Evolutionary conservation across 1,140 invertebrate species (phyloP), one percentile per base, ranked within the genome.

Genomic region (Megalonaias nervosa): DNA sequence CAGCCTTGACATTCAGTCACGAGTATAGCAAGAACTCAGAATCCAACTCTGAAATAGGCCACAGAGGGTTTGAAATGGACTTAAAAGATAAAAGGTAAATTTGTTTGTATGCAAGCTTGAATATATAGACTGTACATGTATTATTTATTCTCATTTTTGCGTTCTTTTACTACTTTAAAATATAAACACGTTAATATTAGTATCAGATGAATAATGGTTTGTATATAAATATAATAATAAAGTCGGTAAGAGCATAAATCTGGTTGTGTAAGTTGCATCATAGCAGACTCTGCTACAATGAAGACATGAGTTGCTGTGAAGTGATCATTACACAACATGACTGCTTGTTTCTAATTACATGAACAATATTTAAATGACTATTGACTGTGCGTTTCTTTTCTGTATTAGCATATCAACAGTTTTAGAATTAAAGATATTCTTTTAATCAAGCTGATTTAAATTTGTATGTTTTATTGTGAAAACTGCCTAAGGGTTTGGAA

Each of bases 1-100:
- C 91, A 75, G 94, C 94, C 21, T 88, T 95, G 21, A 81, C 84
- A 13, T 88, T 88, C 72, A 72, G 79, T 61, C 85, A 80, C 75
- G 31, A 81, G 31, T 77, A 82, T 70, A 62, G 67, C 19, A 55
- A n/a, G 17, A 67, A 80, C 38, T 59, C 68, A 9, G 75, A 79
- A 48, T 56, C 75, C 59, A 62, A 23, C 31, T 59, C 67, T 68
- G 19, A 15, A 71, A 77, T 14, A 58, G 23, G 21, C 17, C 38
- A 74, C 60, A 72, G 26, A 67, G 73, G 80, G 56, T 81, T 80
- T 71, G 79, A 81, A 57, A 82, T 88, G 4, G 71, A 86, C 69
- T 69, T 87, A 9, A 82, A 79, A 19, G 83, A 86, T 58, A 85
- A 86, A 83, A 82, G 48, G 86, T 88, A 80, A 83, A 26, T 56